Conservation (phyloP, 2,113 vertebrate species). For the Neolamprologus ventralis region DNA sequence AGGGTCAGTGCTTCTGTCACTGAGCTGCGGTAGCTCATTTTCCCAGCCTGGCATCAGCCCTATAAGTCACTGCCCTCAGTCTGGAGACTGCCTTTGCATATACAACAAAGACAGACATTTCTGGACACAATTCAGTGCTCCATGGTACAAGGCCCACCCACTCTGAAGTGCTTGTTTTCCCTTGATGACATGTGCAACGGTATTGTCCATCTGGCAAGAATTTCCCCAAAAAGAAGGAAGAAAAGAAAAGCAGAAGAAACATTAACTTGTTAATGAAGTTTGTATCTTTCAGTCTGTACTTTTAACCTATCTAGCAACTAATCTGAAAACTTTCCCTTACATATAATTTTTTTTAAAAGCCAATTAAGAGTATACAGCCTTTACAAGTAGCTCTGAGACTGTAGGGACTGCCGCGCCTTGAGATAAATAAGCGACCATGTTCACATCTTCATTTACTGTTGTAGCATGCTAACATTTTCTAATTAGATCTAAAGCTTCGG, state of each 20-base stretch:
- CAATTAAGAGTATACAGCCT: not conserved
- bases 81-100: conserved; percentile 11
- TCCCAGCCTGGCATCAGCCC: conserved; percentile 34
- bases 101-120: conserved; percentile 27
- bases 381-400: not conserved
- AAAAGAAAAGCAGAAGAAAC: not conserved
- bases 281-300: not conserved
- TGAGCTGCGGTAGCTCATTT: conserved; percentile 44
- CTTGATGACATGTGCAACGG: not conserved
- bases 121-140: conserved; percentile 15
- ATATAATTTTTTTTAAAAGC: not conserved
- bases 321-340: not conserved
- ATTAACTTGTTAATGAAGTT: not conserved
- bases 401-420: not conserved
- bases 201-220: not conserved
- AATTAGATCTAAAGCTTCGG: not conserved
- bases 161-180: not conserved
- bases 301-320: not conserved
- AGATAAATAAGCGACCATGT: not conserved
- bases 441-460: not conserved
- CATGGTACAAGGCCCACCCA: conserved; percentile 12
- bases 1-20: conserved; percentile 50
- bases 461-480: not conserved
- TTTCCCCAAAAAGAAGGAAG: not conserved
- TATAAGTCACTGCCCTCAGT: conserved; percentile 27